Evolutionary conservation across 2,797 vertebrate genomes (phyloP), one percentile per base, ranked within the genome.

Genomic region (Sylvia borin): DNA sequence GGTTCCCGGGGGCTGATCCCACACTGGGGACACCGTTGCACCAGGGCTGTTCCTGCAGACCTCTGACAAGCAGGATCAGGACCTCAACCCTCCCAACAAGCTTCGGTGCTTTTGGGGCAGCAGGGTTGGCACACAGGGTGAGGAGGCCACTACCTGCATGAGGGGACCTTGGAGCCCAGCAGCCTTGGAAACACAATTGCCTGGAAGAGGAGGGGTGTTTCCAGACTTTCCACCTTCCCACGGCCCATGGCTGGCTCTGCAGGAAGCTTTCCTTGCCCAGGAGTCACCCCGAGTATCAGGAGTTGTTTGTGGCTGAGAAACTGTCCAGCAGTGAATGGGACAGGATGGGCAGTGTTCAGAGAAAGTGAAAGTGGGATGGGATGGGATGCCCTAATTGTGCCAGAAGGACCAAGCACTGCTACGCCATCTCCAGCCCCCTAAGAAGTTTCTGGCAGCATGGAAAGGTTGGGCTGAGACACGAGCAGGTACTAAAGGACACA

Each of bases 261-360:
- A 87, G 89, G 84, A 82, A 84, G 27, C 17, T 85, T 25, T 89
- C 12, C 16, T 27, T 90, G 67, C 16, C 71, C 12, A 2, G 74
- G 51, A 89, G 27, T 66, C 7, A 1, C 19, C 42, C 5, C 0
- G 0, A 27, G 43, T 55, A 31, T 62, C 47, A 76, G 51, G 47
- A 87, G 43, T 5, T 89, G 16, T 72, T 92, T 91, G 64, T 78
- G 85, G 60, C 66, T 66, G 42, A 68, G 42, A 87, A 72, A 54
- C 32, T n/a, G 15, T 31, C 47, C 36, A 72, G 47, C 16, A 75
- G 54, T 20, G 26, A 53, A 58, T 47, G 32, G 32, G 31, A 15
- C 32, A 40, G 62, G 32, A 32, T 75, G 31, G 26, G 6, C 22
- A 67, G 31, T 18, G 31, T 19, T 34, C 36, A n/a, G 43, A 47